These are phyloP conservation scores for Nemotelus nigrinus DNA, from an alignment of 2,888 invertebrate genomes.

Conservation along the genomic window DNA sequence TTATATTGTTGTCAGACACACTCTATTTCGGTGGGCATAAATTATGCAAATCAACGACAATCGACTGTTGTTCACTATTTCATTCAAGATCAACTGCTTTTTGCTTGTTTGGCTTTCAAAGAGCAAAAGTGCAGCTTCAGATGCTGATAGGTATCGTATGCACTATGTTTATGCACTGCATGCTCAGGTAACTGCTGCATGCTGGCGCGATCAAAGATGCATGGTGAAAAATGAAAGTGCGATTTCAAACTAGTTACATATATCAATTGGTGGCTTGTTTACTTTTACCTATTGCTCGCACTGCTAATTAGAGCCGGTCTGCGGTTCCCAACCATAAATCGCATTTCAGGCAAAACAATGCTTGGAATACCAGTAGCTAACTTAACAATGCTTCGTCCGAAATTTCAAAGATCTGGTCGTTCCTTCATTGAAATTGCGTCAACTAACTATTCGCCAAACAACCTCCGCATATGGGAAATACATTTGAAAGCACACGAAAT, in stretches of 20 bases:
- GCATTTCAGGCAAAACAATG: too few relatives aligned
- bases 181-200: neutral
- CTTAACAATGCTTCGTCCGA: neutral
- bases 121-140: constrained; percentile 1
- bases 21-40: constrained; percentile 9
- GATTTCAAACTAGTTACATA: neutral
- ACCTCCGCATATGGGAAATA: constrained; percentile 28
- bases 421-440: constrained; percentile 28
- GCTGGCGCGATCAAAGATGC: neutral
- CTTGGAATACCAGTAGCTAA: neutral
- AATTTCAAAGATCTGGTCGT: neutral
- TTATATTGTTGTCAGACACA: neutral
- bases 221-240: constrained; percentile 9
- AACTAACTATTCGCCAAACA: neutral
- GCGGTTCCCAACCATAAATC: too few relatives aligned
- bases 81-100: constrained; percentile 30
- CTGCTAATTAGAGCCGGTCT: too few relatives aligned
- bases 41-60: constrained; percentile 14
- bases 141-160: neutral
- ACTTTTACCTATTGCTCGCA: too few relatives aligned
- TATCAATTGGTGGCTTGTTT: neutral
- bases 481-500: neutral
- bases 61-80: constrained; percentile 1
- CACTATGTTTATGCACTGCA: neutral
- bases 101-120: neutral